phyloP scores from a whole-genome alignment of 2,888 invertebrate genomes.

The Tribolium freemani region DNA sequence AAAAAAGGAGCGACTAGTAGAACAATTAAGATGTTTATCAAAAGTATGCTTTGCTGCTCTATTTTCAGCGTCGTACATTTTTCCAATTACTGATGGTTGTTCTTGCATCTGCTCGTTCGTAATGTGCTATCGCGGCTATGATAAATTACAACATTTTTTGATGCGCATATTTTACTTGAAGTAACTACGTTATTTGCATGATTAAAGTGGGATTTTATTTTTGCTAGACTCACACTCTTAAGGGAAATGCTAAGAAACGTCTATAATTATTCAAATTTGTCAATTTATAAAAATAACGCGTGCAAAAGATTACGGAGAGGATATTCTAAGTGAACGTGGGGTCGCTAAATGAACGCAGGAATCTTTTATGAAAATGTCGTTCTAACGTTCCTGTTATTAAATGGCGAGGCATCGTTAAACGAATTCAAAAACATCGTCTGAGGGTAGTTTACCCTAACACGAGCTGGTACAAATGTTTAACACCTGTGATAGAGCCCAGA shows the following conservation, averaged over 20 bases:
- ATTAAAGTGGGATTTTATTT: not conserved
- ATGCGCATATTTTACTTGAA: constrained; percentile 2
- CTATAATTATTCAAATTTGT: constrained; percentile 30
- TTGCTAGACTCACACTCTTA: not conserved
- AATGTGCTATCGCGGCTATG: not conserved
- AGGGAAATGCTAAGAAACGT: not conserved
- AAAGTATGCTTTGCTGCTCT: not conserved
- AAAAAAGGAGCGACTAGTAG: not conserved
- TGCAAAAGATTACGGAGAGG: constrained; percentile 5
- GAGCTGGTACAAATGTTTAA: constrained; percentile 46
- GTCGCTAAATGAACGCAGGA: constrained; percentile 9
- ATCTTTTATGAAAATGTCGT: constrained; percentile 24
- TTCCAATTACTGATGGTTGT: not conserved
- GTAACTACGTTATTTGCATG: constrained; percentile 1
- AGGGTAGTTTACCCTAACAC: constrained; percentile 47
- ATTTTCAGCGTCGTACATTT: not conserved
- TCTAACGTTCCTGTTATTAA: constrained; percentile 26
- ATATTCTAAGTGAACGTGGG: not conserved
- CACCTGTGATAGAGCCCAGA: constrained; percentile 41
- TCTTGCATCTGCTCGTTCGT: not conserved
- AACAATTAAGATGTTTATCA: not conserved
- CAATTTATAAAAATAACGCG: constrained; percentile 32
- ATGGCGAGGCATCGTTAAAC: constrained; percentile 29
- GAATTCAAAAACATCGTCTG: constrained; percentile 35
- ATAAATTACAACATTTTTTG: constrained; percentile 4